phyloP scores from a whole-genome alignment of 2,797 vertebrate species.

The Muscicapa striata region DNA sequence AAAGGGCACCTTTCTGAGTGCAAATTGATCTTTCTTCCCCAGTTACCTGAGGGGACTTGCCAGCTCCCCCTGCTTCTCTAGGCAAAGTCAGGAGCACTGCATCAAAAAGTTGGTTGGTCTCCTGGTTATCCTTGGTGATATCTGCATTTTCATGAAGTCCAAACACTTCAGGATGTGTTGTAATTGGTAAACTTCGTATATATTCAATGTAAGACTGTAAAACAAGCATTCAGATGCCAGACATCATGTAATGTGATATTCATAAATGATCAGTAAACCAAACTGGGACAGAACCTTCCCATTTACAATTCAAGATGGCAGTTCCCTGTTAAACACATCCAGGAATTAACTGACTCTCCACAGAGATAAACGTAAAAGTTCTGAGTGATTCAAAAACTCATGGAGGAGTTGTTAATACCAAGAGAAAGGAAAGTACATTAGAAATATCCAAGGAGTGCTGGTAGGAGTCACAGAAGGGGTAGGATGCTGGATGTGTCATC shows the following conservation, averaged over 20 bases:
- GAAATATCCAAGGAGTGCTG: not conserved
- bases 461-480: not conserved
- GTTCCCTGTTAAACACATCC: not conserved
- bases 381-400: not conserved
- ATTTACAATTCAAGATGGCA: not conserved
- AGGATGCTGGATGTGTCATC: not conserved
- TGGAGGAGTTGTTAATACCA: not conserved
- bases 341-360: not conserved
- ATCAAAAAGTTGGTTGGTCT: conserved; percentile 90
- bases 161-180: conserved; percentile 88
- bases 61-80: conserved; percentile 84
- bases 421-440: not conserved
- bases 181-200: conserved; percentile 85
- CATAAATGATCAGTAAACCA: not conserved
- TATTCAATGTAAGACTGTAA: conserved; percentile 87
- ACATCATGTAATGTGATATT: not conserved
- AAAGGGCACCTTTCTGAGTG: not conserved
- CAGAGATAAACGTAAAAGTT: not conserved
- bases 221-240: conserved; percentile 27
- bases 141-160: conserved; percentile 93
- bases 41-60: conserved; percentile 90
- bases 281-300: not conserved
- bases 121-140: conserved; percentile 95
- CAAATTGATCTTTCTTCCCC: not conserved
- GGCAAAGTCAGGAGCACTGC: conserved; percentile 91